phyloP scores from a whole-genome alignment of 1,140 invertebrate species.

The Drosophila aff. region DNA sequence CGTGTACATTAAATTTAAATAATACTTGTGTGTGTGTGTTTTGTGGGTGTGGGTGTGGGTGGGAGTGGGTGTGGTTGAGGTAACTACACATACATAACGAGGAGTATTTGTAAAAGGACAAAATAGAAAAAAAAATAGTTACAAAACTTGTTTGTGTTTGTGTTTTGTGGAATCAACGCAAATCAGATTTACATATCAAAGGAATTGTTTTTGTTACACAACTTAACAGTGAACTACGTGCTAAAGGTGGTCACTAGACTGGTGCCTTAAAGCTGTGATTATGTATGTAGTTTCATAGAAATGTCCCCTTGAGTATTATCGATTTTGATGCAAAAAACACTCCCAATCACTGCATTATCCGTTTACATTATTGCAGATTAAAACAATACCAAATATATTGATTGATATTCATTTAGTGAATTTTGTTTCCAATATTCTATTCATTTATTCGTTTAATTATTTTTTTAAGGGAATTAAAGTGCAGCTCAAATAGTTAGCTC shows the following conservation, averaged over 20 bases:
- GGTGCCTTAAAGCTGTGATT: constrained; percentile 31
- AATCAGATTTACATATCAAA: constrained; percentile 70
- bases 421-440: neutral
- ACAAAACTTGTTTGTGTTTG: constrained; percentile 46
- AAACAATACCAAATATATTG: neutral
- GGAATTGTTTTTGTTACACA: constrained; percentile 53
- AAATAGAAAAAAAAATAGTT: constrained; percentile 28
- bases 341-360: neutral
- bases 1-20: constrained; percentile 72
- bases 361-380: neutral
- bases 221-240: constrained; percentile 45
- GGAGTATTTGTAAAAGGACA: constrained; percentile 62
- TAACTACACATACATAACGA: constrained; percentile 48
- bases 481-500: too few species aligned
- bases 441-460: neutral
- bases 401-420: neutral
- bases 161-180: constrained; percentile 62
- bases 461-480: too few species aligned
- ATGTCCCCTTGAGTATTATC: constrained; percentile 32
- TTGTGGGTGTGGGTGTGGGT: constrained; percentile 1
- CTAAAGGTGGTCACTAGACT: constrained; percentile 34
- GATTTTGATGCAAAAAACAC: constrained; percentile 18
- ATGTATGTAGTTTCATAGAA: constrained; percentile 24
- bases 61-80: constrained; percentile 10
- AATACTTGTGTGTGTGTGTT: constrained; percentile 69